Conservation (phyloP, 1,140 invertebrate genomes). For the Pseudomyrmex concolor region DNA sequence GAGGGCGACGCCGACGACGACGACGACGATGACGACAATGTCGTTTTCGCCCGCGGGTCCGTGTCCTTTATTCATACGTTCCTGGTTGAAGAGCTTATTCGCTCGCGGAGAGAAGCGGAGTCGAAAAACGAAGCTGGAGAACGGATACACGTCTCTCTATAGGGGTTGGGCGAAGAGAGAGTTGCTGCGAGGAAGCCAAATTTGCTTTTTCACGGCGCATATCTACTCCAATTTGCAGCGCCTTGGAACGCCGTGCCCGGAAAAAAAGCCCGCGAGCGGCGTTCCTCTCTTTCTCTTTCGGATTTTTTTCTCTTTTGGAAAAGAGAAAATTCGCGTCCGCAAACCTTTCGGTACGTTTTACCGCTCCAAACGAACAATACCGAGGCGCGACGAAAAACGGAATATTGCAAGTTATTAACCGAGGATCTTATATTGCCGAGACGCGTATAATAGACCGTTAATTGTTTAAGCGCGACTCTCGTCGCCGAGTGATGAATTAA, state of each 20-base stretch:
- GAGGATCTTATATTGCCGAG: neutral
- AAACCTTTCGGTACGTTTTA: constrained; percentile 53
- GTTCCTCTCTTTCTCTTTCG: neutral
- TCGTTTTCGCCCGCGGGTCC: constrained; percentile 69
- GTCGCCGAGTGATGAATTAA: neutral
- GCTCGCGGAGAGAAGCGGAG: constrained; percentile 33
- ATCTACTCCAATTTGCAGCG: constrained; percentile 73
- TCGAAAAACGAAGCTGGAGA: constrained; percentile 13
- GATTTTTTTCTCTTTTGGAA: constrained; percentile 1
- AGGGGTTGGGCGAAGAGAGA: neutral
- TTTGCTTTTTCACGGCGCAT: constrained; percentile 72
- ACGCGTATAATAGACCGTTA: neutral
- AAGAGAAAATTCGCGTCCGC: constrained; percentile 48
- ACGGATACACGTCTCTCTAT: constrained; percentile 50
- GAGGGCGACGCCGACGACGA: constrained; percentile 42
- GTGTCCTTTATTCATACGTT: constrained; percentile 79
- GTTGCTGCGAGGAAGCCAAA: constrained; percentile 67
- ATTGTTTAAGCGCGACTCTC: neutral
- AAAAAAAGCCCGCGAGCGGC: constrained; percentile 47
- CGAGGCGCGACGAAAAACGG: neutral
- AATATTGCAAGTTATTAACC: constrained; percentile 23
- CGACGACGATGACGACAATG: constrained; percentile 70
- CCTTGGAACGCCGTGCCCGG: constrained; percentile 57
- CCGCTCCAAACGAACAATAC: constrained; percentile 50
- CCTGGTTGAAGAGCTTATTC: constrained; percentile 71